phyloP scores from a whole-genome alignment of 2,888 invertebrate genomes.

The Euplexia lucipara region DNA sequence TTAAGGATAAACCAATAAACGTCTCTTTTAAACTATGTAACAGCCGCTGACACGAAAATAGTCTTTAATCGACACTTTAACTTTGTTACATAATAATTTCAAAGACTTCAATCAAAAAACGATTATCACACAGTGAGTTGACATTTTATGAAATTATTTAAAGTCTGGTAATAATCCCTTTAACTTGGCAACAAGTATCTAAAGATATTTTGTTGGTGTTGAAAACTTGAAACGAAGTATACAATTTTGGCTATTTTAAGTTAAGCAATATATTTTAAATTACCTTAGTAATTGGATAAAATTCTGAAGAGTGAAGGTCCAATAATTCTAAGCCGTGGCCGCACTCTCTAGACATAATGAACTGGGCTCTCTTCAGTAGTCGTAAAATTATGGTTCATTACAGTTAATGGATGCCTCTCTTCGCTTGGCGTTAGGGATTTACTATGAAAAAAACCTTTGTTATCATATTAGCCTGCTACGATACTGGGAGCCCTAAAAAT shows the following conservation, averaged over 20 bases:
- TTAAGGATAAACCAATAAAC: not conserved
- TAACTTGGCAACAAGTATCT: slow-evolving; percentile 28
- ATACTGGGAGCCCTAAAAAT: not conserved
- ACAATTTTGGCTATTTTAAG: slow-evolving; percentile 16
- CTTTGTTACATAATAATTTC: slow-evolving; percentile 32
- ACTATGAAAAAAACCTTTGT: not conserved
- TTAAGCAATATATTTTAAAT: slow-evolving; percentile 30
- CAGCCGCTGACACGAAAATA: slow-evolving; percentile 3
- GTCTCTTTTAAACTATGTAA: slow-evolving; percentile 6
- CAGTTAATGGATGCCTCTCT: slow-evolving; percentile 20
- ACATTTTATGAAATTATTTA: slow-evolving; percentile 60
- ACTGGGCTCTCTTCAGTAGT: slow-evolving; percentile 5
- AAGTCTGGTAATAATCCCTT: slow-evolving; percentile 44
- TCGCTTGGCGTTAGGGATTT: not conserved
- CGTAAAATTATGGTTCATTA: slow-evolving; percentile 37
- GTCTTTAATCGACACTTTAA: slow-evolving; percentile 23
- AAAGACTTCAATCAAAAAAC: slow-evolving; percentile 59
- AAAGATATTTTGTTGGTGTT: slow-evolving; percentile 35
- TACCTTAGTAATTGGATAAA: slow-evolving; percentile 26
- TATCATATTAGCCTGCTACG: slow-evolving; percentile 7
- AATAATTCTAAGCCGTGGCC: slow-evolving; percentile 13
- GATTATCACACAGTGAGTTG: slow-evolving; percentile 62
- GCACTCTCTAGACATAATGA: slow-evolving; percentile 29
- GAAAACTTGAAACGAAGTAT: slow-evolving; percentile 8
- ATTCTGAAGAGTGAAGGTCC: slow-evolving; percentile 13